phyloP scores from a whole-genome alignment of 2,888 invertebrate genomes.

The Schizotus pectinicornis region DNA sequence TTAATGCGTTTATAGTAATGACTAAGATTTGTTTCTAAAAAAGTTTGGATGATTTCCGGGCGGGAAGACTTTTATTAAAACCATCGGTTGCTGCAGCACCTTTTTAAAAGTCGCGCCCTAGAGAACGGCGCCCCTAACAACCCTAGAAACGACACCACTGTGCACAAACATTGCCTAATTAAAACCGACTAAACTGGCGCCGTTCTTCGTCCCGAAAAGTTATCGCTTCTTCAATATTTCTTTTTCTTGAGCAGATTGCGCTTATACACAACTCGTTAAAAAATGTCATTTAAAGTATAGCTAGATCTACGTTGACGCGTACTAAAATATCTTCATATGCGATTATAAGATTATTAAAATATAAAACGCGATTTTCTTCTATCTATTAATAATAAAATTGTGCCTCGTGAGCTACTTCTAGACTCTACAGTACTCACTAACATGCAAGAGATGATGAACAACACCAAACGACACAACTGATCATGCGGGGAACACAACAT shows the following conservation, averaged over 20 bases:
- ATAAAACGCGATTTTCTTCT: slow-evolving; percentile 55
- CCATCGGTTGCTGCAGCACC: slow-evolving; percentile 55
- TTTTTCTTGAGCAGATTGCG: slow-evolving; percentile 41
- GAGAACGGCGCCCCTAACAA: slow-evolving; percentile 48
- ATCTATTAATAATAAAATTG: slow-evolving; percentile 43
- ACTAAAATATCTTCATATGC: slow-evolving; percentile 57
- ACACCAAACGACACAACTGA: slow-evolving; percentile 49
- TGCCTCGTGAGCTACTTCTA: slow-evolving; percentile 55
- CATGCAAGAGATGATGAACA: slow-evolving; percentile 49
- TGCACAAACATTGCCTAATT: slow-evolving; percentile 37
- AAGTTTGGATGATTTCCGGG: slow-evolving; percentile 54
- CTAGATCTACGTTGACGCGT: slow-evolving; percentile 55
- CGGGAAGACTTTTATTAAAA: slow-evolving; percentile 58
- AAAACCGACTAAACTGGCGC: slow-evolving; percentile 38
- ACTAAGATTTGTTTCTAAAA: slow-evolving; percentile 25
- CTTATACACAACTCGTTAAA: slow-evolving; percentile 38
- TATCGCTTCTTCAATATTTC: slow-evolving; percentile 36
- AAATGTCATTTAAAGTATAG: slow-evolving; percentile 49
- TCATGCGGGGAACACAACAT: slow-evolving; percentile 52
- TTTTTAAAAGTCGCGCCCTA: slow-evolving; percentile 55
- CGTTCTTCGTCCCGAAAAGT: slow-evolving; percentile 50
- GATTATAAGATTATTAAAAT: slow-evolving; percentile 54
- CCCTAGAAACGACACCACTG: slow-evolving; percentile 35
- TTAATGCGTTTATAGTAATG: slow-evolving; percentile 5
- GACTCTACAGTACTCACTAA: slow-evolving; percentile 56